Percentiles rank a stretch among this genome's conserved stretches.
Conservation (phyloP, 2,797 vertebrate species). For the Sus cebifrons region DNA sequence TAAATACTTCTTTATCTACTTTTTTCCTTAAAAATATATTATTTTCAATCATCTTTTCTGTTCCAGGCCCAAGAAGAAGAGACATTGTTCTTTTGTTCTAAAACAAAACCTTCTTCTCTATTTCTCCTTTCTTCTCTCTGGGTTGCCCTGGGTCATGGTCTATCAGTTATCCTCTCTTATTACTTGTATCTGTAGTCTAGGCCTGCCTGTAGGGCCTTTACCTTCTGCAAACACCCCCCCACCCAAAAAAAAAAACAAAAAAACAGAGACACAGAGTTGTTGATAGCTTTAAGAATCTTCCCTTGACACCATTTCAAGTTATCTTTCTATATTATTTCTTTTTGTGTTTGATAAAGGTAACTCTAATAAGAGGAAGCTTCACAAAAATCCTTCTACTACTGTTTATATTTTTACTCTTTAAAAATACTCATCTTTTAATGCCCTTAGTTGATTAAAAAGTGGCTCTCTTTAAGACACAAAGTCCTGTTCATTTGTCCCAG, state of each 20-base stretch:
- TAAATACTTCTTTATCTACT: neutral
- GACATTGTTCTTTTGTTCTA: neutral
- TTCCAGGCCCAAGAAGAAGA: neutral
- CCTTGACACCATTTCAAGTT: neutral
- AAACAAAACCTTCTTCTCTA: neutral
- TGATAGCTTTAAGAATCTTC: neutral
- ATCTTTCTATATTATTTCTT: neutral
- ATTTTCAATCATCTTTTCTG: neutral
- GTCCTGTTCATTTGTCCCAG: neutral
- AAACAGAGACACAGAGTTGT: neutral
- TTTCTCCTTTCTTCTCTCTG: neutral
- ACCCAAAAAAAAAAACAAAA: neutral
- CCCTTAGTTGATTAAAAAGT: neutral
- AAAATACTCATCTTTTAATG: neutral
- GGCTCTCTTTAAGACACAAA: neutral
- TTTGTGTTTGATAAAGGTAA: neutral
- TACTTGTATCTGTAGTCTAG: neutral
- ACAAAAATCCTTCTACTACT: neutral
- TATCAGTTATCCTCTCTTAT: neutral
- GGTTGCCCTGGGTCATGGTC: neutral
- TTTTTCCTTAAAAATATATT: neutral
- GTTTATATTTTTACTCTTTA: neutral
- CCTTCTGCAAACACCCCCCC: fast-evolving
- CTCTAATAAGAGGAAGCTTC: neutral
- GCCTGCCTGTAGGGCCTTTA: neutral